phyloP scores from a whole-genome alignment of 2,113 vertebrate species.

The Ictalurus furcatus region DNA sequence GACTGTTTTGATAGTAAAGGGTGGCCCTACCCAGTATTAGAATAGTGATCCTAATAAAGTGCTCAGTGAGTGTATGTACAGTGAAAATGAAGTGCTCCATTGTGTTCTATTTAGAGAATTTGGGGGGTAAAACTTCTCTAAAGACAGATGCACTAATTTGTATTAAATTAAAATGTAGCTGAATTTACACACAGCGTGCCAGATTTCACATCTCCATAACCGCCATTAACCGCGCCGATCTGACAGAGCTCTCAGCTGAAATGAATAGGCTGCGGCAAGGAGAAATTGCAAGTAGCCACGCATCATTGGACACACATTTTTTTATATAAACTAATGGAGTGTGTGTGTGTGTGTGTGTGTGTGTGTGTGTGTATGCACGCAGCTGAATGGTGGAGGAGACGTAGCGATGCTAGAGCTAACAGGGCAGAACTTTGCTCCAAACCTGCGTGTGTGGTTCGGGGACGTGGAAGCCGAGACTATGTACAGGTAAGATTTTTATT shows the following conservation, averaged over 20 bases:
- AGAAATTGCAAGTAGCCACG: neutral
- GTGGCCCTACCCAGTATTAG: neutral
- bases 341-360: neutral
- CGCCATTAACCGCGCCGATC: neutral
- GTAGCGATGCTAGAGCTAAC: conserved; percentile 99
- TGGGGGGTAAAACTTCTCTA: too few relatives aligned
- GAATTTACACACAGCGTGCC: neutral
- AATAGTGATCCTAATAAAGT: neutral
- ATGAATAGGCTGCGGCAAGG: neutral
- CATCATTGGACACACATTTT: neutral
- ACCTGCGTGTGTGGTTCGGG: conserved; percentile 98
- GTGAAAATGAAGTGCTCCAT: neutral
- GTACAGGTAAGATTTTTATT: conserved; percentile 84
- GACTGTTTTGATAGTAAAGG: neutral
- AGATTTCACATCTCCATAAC: neutral
- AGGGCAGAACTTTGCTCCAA: conserved; percentile 98
- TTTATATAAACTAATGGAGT: neutral
- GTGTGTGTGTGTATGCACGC: neutral
- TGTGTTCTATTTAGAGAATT: neutral
- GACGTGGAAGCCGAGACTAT: conserved; percentile 99
- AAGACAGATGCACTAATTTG: neutral
- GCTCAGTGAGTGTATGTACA: neutral
- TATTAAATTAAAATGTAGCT: neutral
- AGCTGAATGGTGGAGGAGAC: conserved; percentile 96
- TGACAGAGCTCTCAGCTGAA: neutral